phyloP scores from a whole-genome alignment of 2,113 vertebrate genomes.

The Eudyptes chrysolophus region DNA sequence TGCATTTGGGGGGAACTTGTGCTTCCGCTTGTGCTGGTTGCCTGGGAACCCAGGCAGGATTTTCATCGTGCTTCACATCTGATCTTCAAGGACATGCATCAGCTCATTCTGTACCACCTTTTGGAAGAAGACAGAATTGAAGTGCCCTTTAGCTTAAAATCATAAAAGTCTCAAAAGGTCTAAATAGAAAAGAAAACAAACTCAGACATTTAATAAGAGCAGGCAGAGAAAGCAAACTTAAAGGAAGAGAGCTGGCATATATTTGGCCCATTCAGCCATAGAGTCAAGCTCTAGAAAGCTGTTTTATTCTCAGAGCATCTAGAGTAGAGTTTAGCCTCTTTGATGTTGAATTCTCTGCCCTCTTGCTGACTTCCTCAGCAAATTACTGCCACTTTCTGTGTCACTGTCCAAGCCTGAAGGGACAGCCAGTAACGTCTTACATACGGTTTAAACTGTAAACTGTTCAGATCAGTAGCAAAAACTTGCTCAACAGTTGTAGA shows the following conservation, averaged over 20 bases:
- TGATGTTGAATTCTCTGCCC: background rate
- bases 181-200: background rate
- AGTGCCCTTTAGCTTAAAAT: background rate
- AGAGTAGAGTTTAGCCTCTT: background rate
- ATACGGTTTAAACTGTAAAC: background rate
- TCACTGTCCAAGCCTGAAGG: background rate
- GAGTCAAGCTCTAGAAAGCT: background rate
- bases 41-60: background rate
- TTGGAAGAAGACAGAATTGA: background rate
- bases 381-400: background rate
- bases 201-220: background rate
- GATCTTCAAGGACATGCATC: background rate
- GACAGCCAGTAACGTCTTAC: background rate
- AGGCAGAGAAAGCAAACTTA: background rate
- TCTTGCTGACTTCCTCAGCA: background rate
- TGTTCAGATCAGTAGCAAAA: background rate
- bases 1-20: background rate
- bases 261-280: background rate
- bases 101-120: background rate
- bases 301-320: background rate
- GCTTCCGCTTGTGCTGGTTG: background rate
- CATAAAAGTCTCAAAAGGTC: background rate
- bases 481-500: background rate
- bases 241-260: background rate
- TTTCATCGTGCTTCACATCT: background rate